Percentiles rank a stretch among this genome's conserved stretches.
phyloP scores from a whole-genome alignment of 2,888 invertebrate species.

The Agelastica alni region DNA sequence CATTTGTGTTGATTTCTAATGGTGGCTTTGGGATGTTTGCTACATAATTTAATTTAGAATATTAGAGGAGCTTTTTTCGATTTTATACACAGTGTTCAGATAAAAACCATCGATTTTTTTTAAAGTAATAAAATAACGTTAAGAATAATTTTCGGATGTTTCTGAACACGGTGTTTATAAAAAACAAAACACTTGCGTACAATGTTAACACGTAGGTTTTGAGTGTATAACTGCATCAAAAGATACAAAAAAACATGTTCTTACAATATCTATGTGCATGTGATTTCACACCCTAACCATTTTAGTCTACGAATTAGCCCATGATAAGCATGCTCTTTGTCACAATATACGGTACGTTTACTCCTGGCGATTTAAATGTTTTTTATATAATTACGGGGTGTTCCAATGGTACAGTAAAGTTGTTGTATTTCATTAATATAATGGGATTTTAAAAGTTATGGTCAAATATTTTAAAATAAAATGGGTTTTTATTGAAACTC shows the following conservation, averaged over 20 bases:
- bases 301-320: constrained; percentile 10
- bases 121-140: neutral
- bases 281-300: constrained; percentile 30
- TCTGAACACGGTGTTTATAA: constrained; percentile 20
- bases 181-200: constrained; percentile 12
- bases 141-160: neutral
- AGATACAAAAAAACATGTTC: constrained; percentile 14
- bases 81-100: constrained; percentile 24
- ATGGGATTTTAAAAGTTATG: no score
- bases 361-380: neutral
- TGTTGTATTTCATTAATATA: no score
- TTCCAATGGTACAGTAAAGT: no score
- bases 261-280: constrained; percentile 24
- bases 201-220: constrained; percentile 15
- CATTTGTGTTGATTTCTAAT: constrained; percentile 49
- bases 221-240: constrained; percentile 22
- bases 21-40: constrained; percentile 49
- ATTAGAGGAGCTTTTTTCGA: constrained; percentile 31
- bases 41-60: constrained; percentile 40
- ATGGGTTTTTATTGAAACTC: no score
- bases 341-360: no score
- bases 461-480: no score
- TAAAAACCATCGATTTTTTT: neutral
- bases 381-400: no score
- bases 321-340: constrained; percentile 3